Base-by-base conservation (phyloP, 2,113 vertebrate species). In the Polyodon spathula region DNA sequence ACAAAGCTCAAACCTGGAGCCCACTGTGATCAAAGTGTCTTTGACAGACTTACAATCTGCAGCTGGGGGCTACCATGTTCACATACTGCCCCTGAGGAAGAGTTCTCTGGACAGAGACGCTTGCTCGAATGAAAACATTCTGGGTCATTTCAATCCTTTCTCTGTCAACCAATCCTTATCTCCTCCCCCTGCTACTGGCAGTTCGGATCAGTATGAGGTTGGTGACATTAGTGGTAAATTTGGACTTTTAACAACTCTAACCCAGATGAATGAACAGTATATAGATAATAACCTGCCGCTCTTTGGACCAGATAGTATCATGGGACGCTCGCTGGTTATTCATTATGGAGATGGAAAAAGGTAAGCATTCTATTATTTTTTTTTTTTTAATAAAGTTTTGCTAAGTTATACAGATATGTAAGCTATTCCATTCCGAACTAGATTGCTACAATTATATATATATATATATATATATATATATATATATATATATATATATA, bases 201-300 rank as follows among this genome's bases (percentile, higher is more conserved):
- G 85, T 2, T 73, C 77, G 17, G 89, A 91, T 64, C 77, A 90
- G 58, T 91, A 90, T 64, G 86, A 89, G 63, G 55, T 84, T 17
- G 89, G 89, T 3, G 89, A 90, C 61, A 73, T 91, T 44, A 81
- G 86, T 51, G 89, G 89, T 8, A 89, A 90, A 69, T 87, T 79
- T 61, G 86, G 88, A 14, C 56, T 62, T 27, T 70, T 91, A n/a
- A 60, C 8, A 6, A 58, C 27, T 60, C 76, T 64, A 17, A 63
- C 67, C 6, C 14, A 74, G 42, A 44, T 40, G 5, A 10, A 70
- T 4, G 66, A 42, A 4, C 11, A 64, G 12, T 81, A 71, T 56
- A 54, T 53, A 56, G 89, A 90, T 59, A 56, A 65, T 41, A 73
- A 78, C 60, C 66, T 90, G 73, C 84, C 81, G 0, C 57, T 91